Base-by-base conservation (phyloP, 1,140 invertebrate species). In the Magallana angulata region DNA sequence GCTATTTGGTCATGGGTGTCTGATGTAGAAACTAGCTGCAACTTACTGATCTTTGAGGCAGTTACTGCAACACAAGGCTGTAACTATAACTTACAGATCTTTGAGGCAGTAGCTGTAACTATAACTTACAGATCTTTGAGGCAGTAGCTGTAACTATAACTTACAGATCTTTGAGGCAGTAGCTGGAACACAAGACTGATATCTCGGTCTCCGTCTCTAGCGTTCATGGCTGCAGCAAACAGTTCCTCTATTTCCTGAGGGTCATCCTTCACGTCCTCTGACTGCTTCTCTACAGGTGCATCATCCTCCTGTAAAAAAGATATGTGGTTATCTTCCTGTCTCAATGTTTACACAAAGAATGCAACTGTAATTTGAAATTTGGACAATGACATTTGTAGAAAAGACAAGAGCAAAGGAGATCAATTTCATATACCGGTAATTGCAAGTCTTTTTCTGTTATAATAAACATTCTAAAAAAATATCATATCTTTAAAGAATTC, bases 131-230 rank as follows among this genome's bases (percentile, higher is more conserved):
- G 36, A 36, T 30, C 7, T 48, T 30, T 81, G 76, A 1, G 11
- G 12, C 30, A 12, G n/a, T 81, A 36, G 14, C 16, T 36, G 18
- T 81, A 30, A 8, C 30, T 12, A 48, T 84, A 58, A 91, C 91
- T 92, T 91, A 95, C 94, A 62, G 91, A 87, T 93, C 91, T 94
- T 0, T 98, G 98, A 24, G 98, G 98, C 81, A 99, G 95, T 36
- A 99, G 96, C 93, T 98, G 97, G 94, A 99, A 99, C 90, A 97
- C 97, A 30, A 96, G 96, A 94, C 98, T 97, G 18, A 99, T 95
- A 16, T 97, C 96, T 76, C 97, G 97, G 89, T 98, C 98, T 60
- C 95, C 94, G 91, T 97, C 96, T 60, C 96, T 96, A 24, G 97
- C 97, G 18, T 96, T 96, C 96, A 97, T 97, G 11, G 99, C 97